Percentiles rank a stretch among this genome's conserved stretches.
Evolutionary conservation across 2,888 invertebrate genomes (phyloP).

Genomic region (Yponomeuta evonymella): DNA sequence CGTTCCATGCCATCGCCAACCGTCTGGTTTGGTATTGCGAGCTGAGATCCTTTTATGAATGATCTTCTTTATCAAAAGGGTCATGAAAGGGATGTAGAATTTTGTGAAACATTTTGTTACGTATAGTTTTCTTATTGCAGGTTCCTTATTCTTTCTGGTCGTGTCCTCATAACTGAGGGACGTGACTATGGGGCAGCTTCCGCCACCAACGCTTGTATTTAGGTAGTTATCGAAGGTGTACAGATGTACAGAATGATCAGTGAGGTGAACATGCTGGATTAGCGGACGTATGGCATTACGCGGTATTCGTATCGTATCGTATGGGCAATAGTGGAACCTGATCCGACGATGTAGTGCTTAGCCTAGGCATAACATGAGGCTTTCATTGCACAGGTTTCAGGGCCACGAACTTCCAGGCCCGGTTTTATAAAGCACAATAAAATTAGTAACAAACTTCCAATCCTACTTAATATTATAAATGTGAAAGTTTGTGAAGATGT

Average conservation of each 20-base stretch:
- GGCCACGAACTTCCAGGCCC: conserved; percentile 27
- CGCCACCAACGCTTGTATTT: too few species aligned
- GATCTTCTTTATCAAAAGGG: background rate
- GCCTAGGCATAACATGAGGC: background rate
- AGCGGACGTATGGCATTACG: background rate
- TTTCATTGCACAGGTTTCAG: conserved; percentile 31
- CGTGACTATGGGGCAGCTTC: too few species aligned
- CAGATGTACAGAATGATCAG: background rate
- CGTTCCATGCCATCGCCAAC: too few species aligned
- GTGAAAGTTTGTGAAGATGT: too few species aligned
- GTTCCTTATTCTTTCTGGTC: too few species aligned
- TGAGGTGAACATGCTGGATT: background rate
- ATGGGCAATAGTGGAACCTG: background rate
- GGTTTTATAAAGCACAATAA: too few species aligned
- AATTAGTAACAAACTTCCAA: too few species aligned
- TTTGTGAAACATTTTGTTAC: too few species aligned
- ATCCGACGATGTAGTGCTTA: background rate
- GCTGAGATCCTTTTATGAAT: background rate
- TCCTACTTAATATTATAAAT: too few species aligned
- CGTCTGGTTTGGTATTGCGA: too few species aligned
- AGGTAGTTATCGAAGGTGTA: background rate
- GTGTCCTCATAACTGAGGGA: too few species aligned
- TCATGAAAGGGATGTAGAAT: too few species aligned
- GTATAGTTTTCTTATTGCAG: background rate
- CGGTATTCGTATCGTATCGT: background rate